These are phyloP conservation scores for Mesoligia furuncula DNA, from an alignment of 2,888 invertebrate genomes.

Conservation along the genomic window DNA sequence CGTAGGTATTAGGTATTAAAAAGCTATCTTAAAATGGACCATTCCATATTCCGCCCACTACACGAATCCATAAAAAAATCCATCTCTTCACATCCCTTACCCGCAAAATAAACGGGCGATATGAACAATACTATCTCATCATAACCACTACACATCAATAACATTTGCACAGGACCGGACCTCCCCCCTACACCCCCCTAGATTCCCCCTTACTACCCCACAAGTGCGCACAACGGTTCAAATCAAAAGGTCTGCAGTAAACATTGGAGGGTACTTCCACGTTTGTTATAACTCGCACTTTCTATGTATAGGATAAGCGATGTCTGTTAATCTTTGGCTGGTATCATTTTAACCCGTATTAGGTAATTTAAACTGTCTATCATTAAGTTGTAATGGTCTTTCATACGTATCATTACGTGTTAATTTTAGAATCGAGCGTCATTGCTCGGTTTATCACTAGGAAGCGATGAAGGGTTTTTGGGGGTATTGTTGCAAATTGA, in stretches of 20 bases:
- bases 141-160: slow-evolving; percentile 74
- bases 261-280: slow-evolving; percentile 75
- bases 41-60: slow-evolving; percentile 1
- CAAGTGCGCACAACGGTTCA: slow-evolving; percentile 79
- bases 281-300: slow-evolving; percentile 65
- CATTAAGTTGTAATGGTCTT: slow-evolving; percentile 29
- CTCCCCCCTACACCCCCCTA: slow-evolving; percentile 48
- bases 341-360: slow-evolving; percentile 19
- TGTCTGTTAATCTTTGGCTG: slow-evolving; percentile 33
- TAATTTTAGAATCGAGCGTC: not conserved
- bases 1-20: not conserved
- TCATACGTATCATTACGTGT: slow-evolving; percentile 7
- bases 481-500: not conserved
- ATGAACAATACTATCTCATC: slow-evolving; percentile 77
- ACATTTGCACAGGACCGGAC: slow-evolving; percentile 78
- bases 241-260: slow-evolving; percentile 77
- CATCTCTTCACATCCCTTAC: slow-evolving; percentile 51
- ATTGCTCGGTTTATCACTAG: not conserved
- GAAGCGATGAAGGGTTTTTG: not conserved
- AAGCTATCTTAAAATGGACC: slow-evolving; percentile 7
- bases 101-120: slow-evolving; percentile 74
- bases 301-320: slow-evolving; percentile 47
- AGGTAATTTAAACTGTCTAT: slow-evolving; percentile 22
- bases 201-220: slow-evolving; percentile 51
- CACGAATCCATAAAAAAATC: slow-evolving; percentile 47